Conservation (phyloP, 2,888 invertebrate species). For the Rotaria magnacalcarata region DNA sequence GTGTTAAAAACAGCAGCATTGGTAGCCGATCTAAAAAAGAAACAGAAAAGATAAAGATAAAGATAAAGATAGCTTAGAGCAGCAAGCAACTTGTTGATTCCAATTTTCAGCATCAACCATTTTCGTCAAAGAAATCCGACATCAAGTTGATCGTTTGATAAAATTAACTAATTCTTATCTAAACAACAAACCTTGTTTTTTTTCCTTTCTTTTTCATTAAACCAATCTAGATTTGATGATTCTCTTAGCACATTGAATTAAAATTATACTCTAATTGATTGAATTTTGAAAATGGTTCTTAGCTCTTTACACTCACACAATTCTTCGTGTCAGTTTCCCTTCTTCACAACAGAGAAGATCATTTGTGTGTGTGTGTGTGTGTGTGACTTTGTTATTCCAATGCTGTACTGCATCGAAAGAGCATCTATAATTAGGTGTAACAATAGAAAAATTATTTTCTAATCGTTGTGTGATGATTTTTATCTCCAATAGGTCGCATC, state of each 20-base stretch:
- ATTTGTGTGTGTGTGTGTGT: not conserved
- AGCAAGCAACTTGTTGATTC: conserved; percentile 13
- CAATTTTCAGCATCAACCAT: conserved; percentile 6
- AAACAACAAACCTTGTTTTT: not conserved
- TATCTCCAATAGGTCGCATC: not conserved
- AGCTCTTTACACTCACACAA: conserved; percentile 10
- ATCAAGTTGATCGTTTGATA: not conserved
- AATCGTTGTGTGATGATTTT: conserved; percentile 1
- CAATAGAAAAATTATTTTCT: not conserved
- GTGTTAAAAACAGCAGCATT: conserved; percentile 8
- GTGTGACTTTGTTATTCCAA: not conserved
- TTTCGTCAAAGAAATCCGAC: not conserved
- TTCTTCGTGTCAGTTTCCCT: not conserved
- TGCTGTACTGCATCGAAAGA: not conserved
- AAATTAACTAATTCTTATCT: not conserved
- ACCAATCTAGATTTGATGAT: not conserved
- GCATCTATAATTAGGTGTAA: conserved; percentile 8
- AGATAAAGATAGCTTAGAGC: not conserved
- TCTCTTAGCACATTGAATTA: not conserved
- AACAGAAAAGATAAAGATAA: not conserved
- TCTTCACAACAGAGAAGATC: not conserved
- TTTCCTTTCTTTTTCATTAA: not conserved
- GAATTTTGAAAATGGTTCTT: not conserved
- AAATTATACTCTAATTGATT: not conserved
- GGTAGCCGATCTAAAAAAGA: not conserved